Percentiles rank a stretch among this genome's conserved stretches.
These are phyloP conservation scores for Colius striatus DNA, from an alignment of 2,113 vertebrate genomes.

Conservation along the genomic window DNA sequence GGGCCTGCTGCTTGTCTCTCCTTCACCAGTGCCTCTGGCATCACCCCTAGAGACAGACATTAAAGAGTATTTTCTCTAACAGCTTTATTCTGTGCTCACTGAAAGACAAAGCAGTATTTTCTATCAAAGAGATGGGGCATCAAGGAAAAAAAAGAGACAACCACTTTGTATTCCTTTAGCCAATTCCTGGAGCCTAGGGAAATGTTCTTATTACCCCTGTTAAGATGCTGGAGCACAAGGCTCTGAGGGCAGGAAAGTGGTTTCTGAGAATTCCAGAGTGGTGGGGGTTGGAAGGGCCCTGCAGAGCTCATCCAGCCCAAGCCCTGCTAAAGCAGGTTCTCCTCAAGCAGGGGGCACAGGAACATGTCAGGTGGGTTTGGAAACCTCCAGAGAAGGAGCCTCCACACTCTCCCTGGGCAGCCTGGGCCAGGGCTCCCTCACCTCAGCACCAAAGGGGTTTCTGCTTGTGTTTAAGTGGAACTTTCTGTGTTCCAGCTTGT, in stretches of 20 bases:
- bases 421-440: no score
- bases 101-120: accelerated
- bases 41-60: background rate
- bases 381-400: no score
- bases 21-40: background rate
- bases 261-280: no score
- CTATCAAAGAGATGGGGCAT: accelerated
- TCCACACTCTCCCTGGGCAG: no score
- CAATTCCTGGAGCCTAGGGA: accelerated
- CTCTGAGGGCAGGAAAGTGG: accelerated
- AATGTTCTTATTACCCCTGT: accelerated
- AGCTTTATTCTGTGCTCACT: accelerated
- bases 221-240: accelerated
- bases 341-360: no score
- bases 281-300: no score
- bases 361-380: no score
- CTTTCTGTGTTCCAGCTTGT: no score
- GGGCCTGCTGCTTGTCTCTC: background rate
- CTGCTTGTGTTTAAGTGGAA: no score
- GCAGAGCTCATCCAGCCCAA: no score
- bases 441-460: no score
- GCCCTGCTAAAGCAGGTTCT: no score
- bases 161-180: accelerated
- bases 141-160: background rate
- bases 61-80: accelerated